Base-by-base conservation (phyloP, 2,888 invertebrate species). In the Mimas tiliae region DNA sequence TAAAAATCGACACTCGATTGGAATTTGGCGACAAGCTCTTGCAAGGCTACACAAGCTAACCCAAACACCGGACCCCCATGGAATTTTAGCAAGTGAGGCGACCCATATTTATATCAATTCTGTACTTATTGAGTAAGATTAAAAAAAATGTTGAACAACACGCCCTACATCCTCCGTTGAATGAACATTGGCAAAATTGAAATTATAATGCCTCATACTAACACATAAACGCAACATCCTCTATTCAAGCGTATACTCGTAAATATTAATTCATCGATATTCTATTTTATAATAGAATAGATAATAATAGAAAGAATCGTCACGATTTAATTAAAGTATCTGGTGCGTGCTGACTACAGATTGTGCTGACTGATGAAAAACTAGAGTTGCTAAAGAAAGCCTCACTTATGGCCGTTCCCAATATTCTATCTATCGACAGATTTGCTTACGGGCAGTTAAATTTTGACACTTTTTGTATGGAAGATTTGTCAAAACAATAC, bases 211-310 rank as follows among this genome's bases (percentile, higher is more conserved):
- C 38, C 34, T 55, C 55, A 27, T 27, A 27, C 4, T 27, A 55
- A 27, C 52, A 52, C 52, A 52, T 52, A 9, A 38, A 55, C 58
- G 58, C 42, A 58, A 58, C 58, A 58, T 58, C 19, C 58, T 16
- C 42, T 58, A 12, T 12, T 58, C 9, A 19, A 33, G 53, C 34
- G 33, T 27, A 34, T n/a, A n/a, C n/a, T n/a, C 3, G 33, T 34
- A 53, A 53, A 53, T 53, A 53, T 34, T 34, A n/a, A 8, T 11
- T 19, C 16, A 42, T 42, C 19, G 12, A 42, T 58, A 42, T 58
- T 58, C 19, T 21, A 58, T 42, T 58, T 42, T 55, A 8, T 11
- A 14, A 16, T 55, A 16, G 38, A 34, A 6, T 34, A 34, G 7
- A 34, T 34, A n/a, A n/a, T n/a, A n/a, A n/a, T n/a, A n/a, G n/a